These are phyloP conservation scores for Torymus texanus DNA, from an alignment of 2,888 invertebrate genomes.

Conservation along the genomic window DNA sequence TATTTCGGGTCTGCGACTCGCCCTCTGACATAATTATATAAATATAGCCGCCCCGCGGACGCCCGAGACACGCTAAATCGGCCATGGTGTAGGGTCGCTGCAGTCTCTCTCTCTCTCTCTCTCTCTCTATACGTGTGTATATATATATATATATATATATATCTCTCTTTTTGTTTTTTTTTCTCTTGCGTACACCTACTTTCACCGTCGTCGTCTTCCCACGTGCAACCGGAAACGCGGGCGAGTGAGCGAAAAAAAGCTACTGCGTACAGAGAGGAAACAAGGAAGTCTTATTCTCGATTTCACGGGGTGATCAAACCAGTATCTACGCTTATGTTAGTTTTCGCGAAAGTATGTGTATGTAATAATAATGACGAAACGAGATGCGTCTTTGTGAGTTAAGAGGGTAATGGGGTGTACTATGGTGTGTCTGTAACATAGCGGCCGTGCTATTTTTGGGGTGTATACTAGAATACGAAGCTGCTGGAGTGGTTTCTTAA, in stretches of 20 bases:
- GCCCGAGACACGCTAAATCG: constrained; percentile 66
- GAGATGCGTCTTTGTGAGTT: too few species aligned
- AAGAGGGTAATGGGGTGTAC: too few species aligned
- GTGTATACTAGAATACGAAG: background rate
- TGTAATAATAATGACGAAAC: too few species aligned
- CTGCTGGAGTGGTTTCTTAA: too few species aligned
- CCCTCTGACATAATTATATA: constrained; percentile 72
- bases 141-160: too few species aligned
- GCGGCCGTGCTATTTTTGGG: too few species aligned
- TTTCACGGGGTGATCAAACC: constrained; percentile 59
- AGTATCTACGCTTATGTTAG: constrained; percentile 10
- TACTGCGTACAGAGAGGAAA: too few species aligned
- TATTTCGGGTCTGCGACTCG: constrained; percentile 60
- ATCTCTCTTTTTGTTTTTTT: too few species aligned
- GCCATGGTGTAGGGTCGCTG: constrained; percentile 55
- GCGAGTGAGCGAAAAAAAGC: constrained; percentile 16
- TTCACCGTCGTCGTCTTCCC: constrained; percentile 30
- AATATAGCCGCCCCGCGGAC: constrained; percentile 57
- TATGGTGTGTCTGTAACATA: too few species aligned
- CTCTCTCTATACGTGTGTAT: too few species aligned
- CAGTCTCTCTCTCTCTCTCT: too few species aligned
- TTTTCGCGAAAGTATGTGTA: too few species aligned
- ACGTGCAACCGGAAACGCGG: constrained; percentile 47
- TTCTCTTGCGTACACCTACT: constrained; percentile 25
- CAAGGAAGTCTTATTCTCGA: background rate